A percentile compares a stretch with the other conserved stretches of the same genome.
Conservation (phyloP, 2,797 vertebrate genomes). For the Sebastes trivittatus region DNA sequence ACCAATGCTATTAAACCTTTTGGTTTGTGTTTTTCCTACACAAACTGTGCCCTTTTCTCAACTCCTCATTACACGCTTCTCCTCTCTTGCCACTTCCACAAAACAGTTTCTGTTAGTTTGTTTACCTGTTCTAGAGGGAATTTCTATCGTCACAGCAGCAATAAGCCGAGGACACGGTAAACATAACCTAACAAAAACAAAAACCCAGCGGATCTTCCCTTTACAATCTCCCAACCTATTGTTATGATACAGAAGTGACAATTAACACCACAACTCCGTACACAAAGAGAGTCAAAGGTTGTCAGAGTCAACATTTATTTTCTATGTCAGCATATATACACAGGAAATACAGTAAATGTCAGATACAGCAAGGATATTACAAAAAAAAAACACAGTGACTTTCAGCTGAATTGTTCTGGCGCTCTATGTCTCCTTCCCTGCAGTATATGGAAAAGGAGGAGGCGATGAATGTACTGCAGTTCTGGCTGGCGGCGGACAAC, state of each 20-base stretch:
- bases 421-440: conserved; percentile 11
- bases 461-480: conserved; percentile 95
- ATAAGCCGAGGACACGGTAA: background rate
- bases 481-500: conserved; percentile 98
- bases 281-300: background rate
- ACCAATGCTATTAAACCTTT: background rate
- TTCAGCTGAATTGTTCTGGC: background rate
- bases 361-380: background rate
- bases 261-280: background rate
- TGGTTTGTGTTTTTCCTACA: background rate
- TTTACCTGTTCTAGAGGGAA: too few species aligned
- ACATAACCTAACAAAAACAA: background rate
- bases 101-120: background rate
- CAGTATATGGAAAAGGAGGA: conserved; percentile 99
- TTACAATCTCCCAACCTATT: background rate
- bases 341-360: background rate
- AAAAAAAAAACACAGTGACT: background rate
- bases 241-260: background rate
- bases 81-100: background rate
- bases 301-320: background rate
- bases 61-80: background rate
- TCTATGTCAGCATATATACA: background rate
- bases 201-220: background rate
- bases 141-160: background rate
- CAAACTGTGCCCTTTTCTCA: background rate